Evolutionary conservation across 2,113 vertebrate species (phyloP), one percentile per base, ranked within the genome.

Genomic region (Pangasianodon hypophthalmus): DNA sequence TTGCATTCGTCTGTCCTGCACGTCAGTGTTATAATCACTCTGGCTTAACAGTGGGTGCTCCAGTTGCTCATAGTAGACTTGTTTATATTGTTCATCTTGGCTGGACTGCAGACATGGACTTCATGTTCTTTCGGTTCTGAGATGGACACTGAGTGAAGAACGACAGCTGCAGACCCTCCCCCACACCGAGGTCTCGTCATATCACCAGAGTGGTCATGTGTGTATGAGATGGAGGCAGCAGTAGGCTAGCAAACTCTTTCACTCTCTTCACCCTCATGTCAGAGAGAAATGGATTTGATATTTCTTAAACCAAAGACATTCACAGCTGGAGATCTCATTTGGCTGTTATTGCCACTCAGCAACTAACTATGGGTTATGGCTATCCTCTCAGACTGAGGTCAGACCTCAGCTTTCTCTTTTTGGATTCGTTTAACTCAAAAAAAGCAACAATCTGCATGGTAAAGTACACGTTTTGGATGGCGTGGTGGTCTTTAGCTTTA

Each of bases 101-200:
- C 90, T 90, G 41, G 46, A 50, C 84, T 9, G 29, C 16, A 4
- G 41, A 50, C 48, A 60, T 94, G 41, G 56, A 62, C 37, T 16
- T 79, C 13, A 41, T 88, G 92, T 93, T 83, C 90, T 88, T 60
- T 32, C 32, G 87, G 88, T 95, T 95, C 94, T 91, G 29, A 60
- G 83, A 81, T 41, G 46, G 87, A 73, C 84, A 75, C 54, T 73
- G 85, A 91, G 88, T 67, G n/a, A 24, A 48, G 67, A 71, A 32
- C 44, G 87, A 94, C 94, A 96, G 95, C 95, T 95, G 95, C 91
- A 90, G 85, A 75, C 92, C 88, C 90, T 69, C 88, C 88, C 88
- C 88, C 82, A 56, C 73, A 26, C 71, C 58, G 16, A 77, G 86
- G 71, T 89, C 91, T 91, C 84, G 86, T 93, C 89, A 92, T 87